A percentile compares a stretch with the other conserved stretches of the same genome.
These are phyloP conservation scores for Ictalurus furcatus DNA, from an alignment of 2,113 vertebrate genomes.

Conservation along the genomic window DNA sequence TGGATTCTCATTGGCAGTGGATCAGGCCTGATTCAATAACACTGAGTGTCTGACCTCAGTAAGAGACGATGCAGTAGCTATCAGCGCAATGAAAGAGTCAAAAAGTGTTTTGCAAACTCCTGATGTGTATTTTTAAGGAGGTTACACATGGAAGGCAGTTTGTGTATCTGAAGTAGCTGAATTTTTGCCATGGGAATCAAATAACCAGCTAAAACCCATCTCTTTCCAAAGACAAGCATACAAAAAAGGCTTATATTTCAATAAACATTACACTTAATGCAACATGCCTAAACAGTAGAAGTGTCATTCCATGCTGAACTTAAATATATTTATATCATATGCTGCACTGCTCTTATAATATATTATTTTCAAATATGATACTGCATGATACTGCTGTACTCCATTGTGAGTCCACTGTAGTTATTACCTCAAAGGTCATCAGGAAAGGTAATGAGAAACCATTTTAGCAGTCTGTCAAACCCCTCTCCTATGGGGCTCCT, in stretches of 20 bases:
- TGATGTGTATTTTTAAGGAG: constrained; percentile 38
- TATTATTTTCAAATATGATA: neutral
- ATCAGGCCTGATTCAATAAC: constrained; percentile 58
- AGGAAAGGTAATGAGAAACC: constrained; percentile 50
- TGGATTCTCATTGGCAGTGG: constrained; percentile 56
- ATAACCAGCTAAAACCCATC: neutral
- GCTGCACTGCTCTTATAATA: neutral
- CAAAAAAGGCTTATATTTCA: neutral
- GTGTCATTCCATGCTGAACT: neutral
- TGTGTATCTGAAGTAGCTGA: neutral
- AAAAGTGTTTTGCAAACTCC: constrained; percentile 55
- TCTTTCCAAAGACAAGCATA: neutral
- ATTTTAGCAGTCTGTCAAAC: constrained; percentile 48
- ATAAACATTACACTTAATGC: neutral
- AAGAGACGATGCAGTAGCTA: constrained; percentile 47
- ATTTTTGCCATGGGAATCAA: neutral
- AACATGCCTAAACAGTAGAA: neutral
- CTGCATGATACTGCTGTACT: neutral
- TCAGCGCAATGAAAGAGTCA: constrained; percentile 49
- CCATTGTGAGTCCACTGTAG: constrained; percentile 1
- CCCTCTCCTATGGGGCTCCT: constrained; percentile 46
- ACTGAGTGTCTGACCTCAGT: constrained; percentile 58
- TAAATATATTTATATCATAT: neutral
- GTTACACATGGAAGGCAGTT: constrained; percentile 23
- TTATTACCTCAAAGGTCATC: constrained; percentile 36